Conservation (phyloP, 2,113 vertebrate genomes). For the Syngnathus typhle region DNA sequence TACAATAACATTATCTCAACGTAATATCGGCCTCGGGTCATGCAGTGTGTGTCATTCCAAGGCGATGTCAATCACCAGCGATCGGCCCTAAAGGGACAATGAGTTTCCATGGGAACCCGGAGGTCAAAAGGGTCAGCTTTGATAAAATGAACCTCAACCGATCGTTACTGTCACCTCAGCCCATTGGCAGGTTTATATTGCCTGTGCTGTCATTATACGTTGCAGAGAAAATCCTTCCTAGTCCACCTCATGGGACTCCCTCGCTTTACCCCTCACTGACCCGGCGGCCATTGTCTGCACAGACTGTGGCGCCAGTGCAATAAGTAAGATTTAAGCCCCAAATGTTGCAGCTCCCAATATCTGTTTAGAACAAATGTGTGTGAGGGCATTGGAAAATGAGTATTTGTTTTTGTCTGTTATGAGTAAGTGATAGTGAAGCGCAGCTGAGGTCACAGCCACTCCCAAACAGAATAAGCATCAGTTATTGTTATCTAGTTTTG, state of each 20-base stretch:
- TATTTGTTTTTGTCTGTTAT: conserved; percentile 30
- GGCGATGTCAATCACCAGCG: conserved; percentile 38
- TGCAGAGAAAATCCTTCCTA: conserved; percentile 45
- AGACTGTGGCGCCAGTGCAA: conserved; percentile 42
- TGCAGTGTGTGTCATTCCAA: conserved; percentile 30
- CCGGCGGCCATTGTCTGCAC: conserved; percentile 47
- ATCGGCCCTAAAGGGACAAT: conserved; percentile 23
- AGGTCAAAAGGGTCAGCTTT: conserved; percentile 53
- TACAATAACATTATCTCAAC: conserved; percentile 32
- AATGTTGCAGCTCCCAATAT: conserved; percentile 40
- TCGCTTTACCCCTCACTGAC: conserved; percentile 56
- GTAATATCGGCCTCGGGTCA: conserved; percentile 11
- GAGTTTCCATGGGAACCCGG: conserved; percentile 47
- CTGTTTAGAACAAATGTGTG: conserved; percentile 6
- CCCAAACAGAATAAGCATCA: conserved; percentile 20
- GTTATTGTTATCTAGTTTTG: conserved; percentile 34
- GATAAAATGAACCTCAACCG: conserved; percentile 39
- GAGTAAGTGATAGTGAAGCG: conserved; percentile 37
- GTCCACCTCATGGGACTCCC: conserved; percentile 43
- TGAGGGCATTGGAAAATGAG: conserved; percentile 9
- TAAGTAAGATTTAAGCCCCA: conserved; percentile 62
- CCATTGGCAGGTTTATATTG: conserved; percentile 48
- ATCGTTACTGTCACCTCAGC: conserved; percentile 45
- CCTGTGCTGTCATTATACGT: conserved; percentile 54
- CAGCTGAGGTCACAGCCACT: conserved; percentile 27